Percentiles rank a stretch among this genome's conserved stretches.
Conservation (phyloP, 2,113 vertebrate genomes). For the Toxostoma redivivum region DNA sequence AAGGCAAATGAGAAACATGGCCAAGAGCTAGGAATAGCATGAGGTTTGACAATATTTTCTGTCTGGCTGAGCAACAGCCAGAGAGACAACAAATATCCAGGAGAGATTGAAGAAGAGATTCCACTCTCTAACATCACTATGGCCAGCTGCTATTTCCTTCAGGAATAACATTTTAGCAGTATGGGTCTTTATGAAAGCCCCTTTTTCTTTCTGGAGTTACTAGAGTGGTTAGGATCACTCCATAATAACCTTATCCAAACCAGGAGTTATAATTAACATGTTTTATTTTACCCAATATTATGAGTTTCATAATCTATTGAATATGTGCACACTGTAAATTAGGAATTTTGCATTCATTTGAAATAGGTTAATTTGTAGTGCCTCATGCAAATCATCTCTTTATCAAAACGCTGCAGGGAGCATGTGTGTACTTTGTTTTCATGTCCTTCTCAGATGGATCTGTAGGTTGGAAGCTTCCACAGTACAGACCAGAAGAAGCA, state of each 20-base stretch:
- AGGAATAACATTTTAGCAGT: background rate
- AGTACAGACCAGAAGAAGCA: background rate
- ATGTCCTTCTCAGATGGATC: background rate
- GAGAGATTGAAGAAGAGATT: background rate
- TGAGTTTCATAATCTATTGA: background rate
- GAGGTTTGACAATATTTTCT: background rate
- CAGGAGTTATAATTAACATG: background rate
- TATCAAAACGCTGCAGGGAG: background rate
- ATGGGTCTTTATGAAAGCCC: background rate
- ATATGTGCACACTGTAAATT: background rate
- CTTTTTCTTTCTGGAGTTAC: background rate
- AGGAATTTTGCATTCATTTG: background rate
- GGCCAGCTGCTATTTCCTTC: background rate
- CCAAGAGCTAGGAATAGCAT: background rate
- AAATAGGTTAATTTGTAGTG: background rate
- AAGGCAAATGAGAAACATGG: background rate
- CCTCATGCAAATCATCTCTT: background rate
- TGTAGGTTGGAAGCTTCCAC: background rate
- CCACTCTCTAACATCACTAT: fast-evolving
- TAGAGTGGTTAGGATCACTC: background rate
- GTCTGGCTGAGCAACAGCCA: background rate
- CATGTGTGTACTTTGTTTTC: background rate
- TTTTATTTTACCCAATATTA: background rate
- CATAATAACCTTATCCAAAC: background rate
- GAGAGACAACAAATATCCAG: background rate